Evolutionary conservation across 1,140 invertebrate species (phyloP), one percentile per base, ranked within the genome.

Genomic region (Temnothorax longispinosus): DNA sequence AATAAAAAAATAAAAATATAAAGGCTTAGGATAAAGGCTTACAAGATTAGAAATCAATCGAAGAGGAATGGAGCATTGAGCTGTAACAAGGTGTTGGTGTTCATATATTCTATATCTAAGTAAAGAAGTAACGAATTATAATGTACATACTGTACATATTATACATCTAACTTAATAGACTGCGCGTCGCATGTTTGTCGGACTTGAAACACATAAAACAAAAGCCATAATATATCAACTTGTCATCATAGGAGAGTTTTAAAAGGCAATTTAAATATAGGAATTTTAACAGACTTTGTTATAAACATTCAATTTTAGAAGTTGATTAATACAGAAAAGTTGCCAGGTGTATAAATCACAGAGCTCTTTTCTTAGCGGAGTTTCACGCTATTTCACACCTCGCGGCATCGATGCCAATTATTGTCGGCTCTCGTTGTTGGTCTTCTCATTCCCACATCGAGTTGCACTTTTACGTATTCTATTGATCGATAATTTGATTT

Each of bases 401-500:
- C 69, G 54, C 69, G 80, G 69, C 80, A 71, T 38, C 47, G 80
- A 84, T 84, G 35, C 41, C 54, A 60, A 84, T 74, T 69, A 56
- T 74, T 38, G 27, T 62, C 54, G 80, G 67, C 65, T 82, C 65
- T 72, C 35, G 18, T 50, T 72, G 41, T 60, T 58, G 54, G 38
- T 82, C 54, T 74, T 84, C 38, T 72, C 13, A 47, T 82, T 82
- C 54, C 71, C 80, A 75, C 69, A 84, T 84, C 41, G 69, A 35
- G 18, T 72, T 41, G 69, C 69, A 60, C 27, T 84, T 84, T 84
- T 50, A 75, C 54, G 69, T 84, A 75, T 74, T 74, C 69, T 44
- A 52, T 60, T 44, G 54, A 84, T 84, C 69, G 69, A 71, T 84
- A 75, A 84, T 84, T 84, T 38, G 69, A 84, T 84, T 75, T 47